Conservation (phyloP, 1,140 invertebrate species). For the Olivierus martensii region DNA sequence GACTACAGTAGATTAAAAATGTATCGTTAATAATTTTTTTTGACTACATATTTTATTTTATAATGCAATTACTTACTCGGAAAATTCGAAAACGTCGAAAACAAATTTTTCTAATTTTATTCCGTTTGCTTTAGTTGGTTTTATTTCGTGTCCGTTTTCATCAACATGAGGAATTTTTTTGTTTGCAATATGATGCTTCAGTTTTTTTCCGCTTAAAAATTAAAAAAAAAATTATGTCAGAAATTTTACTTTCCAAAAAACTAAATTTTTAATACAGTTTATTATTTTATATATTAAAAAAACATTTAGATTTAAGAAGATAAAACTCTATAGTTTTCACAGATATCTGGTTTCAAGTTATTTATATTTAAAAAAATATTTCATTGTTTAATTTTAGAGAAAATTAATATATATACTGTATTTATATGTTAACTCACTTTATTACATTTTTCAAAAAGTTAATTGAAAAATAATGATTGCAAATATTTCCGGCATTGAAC, state of each 20-base stretch:
- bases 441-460: conserved; percentile 56
- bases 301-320: too few species aligned
- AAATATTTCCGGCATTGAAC: conserved; percentile 93
- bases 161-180: conserved; percentile 92
- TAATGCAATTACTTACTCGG: conserved; percentile 41
- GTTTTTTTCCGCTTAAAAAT: conserved; percentile 29
- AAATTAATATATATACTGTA: too few species aligned
- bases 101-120: conserved; percentile 99
- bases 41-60: not conserved
- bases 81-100: conserved; percentile 94
- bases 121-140: conserved; percentile 75
- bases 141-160: conserved; percentile 49
- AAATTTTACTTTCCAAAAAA: too few species aligned
- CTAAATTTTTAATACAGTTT: too few species aligned
- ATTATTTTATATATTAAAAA: too few species aligned
- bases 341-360: too few species aligned
- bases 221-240: too few species aligned
- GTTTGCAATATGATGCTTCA: conserved; percentile 88
- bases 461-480: conserved; percentile 92
- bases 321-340: too few species aligned
- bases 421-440: conserved; percentile 30
- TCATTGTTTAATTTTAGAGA: too few species aligned
- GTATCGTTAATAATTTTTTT: too few species aligned
- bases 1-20: conserved; percentile 31
- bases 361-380: too few species aligned